Percentiles rank a stretch among this genome's conserved stretches.
Evolutionary conservation across 2,113 vertebrate species (phyloP).

Genomic region (Ursus arctos): DNA sequence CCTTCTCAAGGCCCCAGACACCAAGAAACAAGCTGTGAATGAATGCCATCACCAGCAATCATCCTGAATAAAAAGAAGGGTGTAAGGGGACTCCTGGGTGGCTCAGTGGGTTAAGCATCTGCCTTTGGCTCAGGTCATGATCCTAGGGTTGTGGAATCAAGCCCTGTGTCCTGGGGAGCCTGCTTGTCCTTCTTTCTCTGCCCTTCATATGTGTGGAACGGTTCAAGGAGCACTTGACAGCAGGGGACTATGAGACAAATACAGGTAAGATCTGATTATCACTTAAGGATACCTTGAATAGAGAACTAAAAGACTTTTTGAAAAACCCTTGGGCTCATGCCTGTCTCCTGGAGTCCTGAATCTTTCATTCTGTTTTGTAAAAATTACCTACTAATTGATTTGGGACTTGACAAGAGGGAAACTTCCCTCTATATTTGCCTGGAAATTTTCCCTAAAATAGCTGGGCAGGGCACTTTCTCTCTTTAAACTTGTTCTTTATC

Average conservation of each 20-base stretch:
- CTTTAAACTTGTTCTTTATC: conserved; percentile 14
- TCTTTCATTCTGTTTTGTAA: conserved; percentile 20
- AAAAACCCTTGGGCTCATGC: background rate
- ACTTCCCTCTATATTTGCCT: background rate
- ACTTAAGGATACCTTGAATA: background rate
- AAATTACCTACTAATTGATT: conserved; percentile 28
- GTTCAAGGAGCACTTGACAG: background rate
- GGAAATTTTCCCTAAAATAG: background rate
- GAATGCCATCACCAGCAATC: background rate
- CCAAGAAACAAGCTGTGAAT: background rate
- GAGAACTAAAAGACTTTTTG: background rate
- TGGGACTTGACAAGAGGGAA: conserved; percentile 12
- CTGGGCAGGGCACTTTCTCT: background rate
- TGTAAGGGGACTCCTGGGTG: background rate
- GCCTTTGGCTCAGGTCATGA: no score
- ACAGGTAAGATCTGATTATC: background rate
- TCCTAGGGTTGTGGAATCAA: no score
- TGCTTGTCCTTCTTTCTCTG: no score
- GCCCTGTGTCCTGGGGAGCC: no score
- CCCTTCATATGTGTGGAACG: background rate
- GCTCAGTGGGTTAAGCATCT: no score
- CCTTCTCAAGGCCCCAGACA: background rate
- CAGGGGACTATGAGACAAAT: background rate
- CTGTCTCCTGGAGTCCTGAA: background rate
- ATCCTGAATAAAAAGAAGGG: conserved; percentile 24